A percentile compares a stretch with the other conserved stretches of the same genome.
phyloP scores from a whole-genome alignment of 2,113 vertebrate species.

The Cercocebus atys region DNA sequence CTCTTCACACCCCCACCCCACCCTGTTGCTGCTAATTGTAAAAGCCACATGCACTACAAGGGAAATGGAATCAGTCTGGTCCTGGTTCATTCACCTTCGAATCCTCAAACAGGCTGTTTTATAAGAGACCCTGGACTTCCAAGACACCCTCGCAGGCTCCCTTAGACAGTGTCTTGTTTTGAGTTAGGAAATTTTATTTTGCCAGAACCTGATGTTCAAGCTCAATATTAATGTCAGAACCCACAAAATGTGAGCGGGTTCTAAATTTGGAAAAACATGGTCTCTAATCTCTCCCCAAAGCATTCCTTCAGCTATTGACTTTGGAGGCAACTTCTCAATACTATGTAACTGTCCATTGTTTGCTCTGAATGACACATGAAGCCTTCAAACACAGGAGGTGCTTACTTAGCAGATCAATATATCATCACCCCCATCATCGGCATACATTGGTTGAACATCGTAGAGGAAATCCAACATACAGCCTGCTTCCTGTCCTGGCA shows the following conservation, averaged over 20 bases:
- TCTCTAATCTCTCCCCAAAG: conserved; percentile 50
- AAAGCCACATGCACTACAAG: conserved; percentile 16
- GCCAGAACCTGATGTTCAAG: conserved; percentile 65
- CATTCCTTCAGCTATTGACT: conserved; percentile 63
- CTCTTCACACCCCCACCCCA: neutral
- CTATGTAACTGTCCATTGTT: neutral
- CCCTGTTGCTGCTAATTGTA: neutral
- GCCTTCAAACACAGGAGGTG: rapidly evolving
- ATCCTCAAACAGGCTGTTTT: neutral
- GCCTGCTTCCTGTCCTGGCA: conserved; percentile 17
- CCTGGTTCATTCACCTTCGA: neutral
- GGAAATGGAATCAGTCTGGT: neutral
- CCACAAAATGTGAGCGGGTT: conserved; percentile 61
- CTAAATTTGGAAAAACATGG: conserved; percentile 66
- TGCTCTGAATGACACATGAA: neutral
- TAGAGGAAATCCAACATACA: neutral
- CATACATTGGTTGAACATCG: neutral
- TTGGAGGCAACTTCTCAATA: conserved; percentile 45
- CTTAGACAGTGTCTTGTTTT: conserved; percentile 38
- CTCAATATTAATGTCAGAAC: conserved; percentile 61
- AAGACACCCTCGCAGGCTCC: neutral
- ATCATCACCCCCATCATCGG: neutral
- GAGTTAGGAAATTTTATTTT: conserved; percentile 54
- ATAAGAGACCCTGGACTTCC: neutral
- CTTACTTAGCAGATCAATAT: conserved; percentile 4